A percentile compares a stretch with the other conserved stretches of the same genome.
Conservation (phyloP, 2,113 vertebrate species). For the Rhipidura dahli region DNA sequence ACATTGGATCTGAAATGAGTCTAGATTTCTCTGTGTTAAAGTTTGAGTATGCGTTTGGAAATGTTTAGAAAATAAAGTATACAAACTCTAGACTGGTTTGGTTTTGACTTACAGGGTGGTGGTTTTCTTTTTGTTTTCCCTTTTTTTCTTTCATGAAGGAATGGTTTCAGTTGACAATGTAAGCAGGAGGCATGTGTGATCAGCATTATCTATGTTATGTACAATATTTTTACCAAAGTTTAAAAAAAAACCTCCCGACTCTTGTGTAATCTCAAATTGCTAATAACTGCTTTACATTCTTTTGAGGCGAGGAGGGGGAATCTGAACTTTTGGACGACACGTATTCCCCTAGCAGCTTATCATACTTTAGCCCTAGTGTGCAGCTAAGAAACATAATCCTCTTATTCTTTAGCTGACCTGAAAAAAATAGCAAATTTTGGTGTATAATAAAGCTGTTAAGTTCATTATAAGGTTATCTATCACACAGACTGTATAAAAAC, state of each 20-base stretch:
- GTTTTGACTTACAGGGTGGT: background rate
- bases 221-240: background rate
- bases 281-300: background rate
- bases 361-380: background rate
- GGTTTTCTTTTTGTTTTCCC: background rate
- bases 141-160: background rate
- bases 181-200: background rate
- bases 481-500: background rate
- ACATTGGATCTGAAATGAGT: background rate
- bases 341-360: background rate
- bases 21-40: background rate
- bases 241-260: rapidly evolving
- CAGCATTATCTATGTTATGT: background rate
- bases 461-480: background rate
- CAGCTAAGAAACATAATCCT: slow-evolving; percentile 26
- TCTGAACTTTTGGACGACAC: background rate
- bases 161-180: background rate
- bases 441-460: background rate
- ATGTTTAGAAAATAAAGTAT: background rate
- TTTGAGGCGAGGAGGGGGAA: background rate
- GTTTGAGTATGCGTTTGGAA: background rate
- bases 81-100: background rate
- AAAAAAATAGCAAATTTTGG: background rate
- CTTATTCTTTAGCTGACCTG: background rate
- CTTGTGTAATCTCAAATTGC: background rate